Percentiles rank a stretch among this genome's conserved stretches.
Evolutionary conservation across 2,888 invertebrate species (phyloP).

Genomic region (Druceiella hillmani): DNA sequence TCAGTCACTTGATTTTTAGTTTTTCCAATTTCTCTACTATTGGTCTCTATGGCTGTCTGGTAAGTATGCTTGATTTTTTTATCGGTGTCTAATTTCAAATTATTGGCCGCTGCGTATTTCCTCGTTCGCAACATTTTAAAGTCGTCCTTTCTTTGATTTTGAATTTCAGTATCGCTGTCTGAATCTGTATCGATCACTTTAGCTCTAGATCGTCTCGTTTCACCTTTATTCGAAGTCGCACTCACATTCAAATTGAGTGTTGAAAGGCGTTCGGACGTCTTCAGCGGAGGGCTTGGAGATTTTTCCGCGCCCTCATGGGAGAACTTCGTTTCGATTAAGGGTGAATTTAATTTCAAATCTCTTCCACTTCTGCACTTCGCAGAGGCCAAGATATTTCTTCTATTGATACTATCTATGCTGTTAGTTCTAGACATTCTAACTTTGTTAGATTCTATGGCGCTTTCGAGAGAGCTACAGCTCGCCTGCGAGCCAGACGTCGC

Average conservation of each 20-base stretch:
- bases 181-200: conserved; percentile 45
- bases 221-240: conserved; percentile 48
- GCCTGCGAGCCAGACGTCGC: conserved; percentile 70
- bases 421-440: conserved; percentile 69
- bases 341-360: conserved; percentile 65
- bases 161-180: conserved; percentile 39
- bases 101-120: no score
- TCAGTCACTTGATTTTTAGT: no score
- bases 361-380: conserved; percentile 80
- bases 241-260: conserved; percentile 50
- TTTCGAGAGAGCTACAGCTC: conserved; percentile 60
- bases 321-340: conserved; percentile 67
- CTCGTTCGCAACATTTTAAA: background rate
- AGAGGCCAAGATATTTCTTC: conserved; percentile 81
- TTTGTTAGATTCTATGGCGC: conserved; percentile 57
- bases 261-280: conserved; percentile 50
- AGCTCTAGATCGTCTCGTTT: conserved; percentile 42
- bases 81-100: no score
- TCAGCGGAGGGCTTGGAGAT: conserved; percentile 45
- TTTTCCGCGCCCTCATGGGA: conserved; percentile 53
- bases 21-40: no score
- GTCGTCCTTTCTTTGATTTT: conserved; percentile 22
- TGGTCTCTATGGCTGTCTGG: no score
- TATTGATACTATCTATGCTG: conserved; percentile 77
- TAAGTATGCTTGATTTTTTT: no score